Base-by-base conservation (phyloP, 2,888 invertebrate genomes). In the Tyria jacobaeae region DNA sequence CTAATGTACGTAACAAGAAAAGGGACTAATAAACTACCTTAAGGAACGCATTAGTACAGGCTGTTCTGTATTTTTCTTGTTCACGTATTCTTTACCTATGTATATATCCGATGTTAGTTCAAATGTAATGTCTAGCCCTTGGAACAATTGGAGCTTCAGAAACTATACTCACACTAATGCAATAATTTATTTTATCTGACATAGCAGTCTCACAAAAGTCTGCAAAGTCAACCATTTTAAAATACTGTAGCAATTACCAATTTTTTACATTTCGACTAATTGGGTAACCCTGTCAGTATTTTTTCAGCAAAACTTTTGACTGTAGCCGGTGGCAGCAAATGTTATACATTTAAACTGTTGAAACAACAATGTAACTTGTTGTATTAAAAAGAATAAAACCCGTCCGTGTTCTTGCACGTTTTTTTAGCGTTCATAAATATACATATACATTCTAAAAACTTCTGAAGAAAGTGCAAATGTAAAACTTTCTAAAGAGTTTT, bases 1-100 rank as follows among this genome's bases (percentile, higher is more conserved):
- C 41, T 41, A 41, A 41, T 41, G 41, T 41, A 9, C 41, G 41
- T 41, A 41, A 17, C 17, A 41, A 41, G 41, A 41, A 41, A 41
- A 21, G 9, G 41, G 41, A 41, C 17, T 21, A 41, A 41, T 17
- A 41, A 41, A 41, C 41, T 41, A 41, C 17, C 10, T 3, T 10
- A 1, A 21, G 17, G 41, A 41, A 21, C 17, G 17, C 17, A 41
- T 17, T n/a, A n/a, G 17, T 17, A 41, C 9, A 41, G 17, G 10
- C 17, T 17, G 41, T 9, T 41, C 10, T 9, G 2, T 10, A 41
- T 41, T 17, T 21, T 41, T 41, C 41, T 17, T 41, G 3, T 41
- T 21, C 17, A 41, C 10, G 17, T 14, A 1, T 35, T 35, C 1
- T 21, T 41, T 9, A n/a, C n/a, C n/a, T n/a, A n/a, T n/a, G n/a